Conservation (phyloP, 1,140 invertebrate species). For the Trachymyrmex septentrionalis region DNA sequence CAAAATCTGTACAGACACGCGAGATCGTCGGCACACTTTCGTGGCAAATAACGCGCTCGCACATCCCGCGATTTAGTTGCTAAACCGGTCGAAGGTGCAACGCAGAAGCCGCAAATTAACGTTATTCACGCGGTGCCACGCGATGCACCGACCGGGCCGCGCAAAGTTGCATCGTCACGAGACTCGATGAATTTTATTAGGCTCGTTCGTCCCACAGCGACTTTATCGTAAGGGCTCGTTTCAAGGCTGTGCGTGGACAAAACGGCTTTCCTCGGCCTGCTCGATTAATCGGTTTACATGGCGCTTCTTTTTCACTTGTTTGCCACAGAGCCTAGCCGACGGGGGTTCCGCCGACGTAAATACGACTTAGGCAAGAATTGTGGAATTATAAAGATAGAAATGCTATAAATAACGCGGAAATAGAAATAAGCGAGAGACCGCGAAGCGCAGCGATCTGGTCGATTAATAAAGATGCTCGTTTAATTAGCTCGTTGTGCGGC, state of each 20-base stretch:
- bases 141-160: neutral
- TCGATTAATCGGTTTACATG: conserved; percentile 60
- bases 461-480: conserved; percentile 57
- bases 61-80: conserved; percentile 47
- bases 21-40: conserved; percentile 35
- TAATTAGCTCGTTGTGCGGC: conserved; percentile 50
- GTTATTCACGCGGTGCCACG: conserved; percentile 44
- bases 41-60: conserved; percentile 32
- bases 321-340: neutral
- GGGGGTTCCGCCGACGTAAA: conserved; percentile 21
- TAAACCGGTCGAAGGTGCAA: conserved; percentile 56
- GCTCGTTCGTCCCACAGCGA: conserved; percentile 55
- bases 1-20: conserved; percentile 12
- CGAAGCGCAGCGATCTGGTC: neutral
- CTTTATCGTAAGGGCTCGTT: conserved; percentile 41
- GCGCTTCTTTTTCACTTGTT: conserved; percentile 32
- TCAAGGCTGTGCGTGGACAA: conserved; percentile 55
- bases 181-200: conserved; percentile 62
- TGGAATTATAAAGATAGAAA: conserved; percentile 55
- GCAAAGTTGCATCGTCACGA: conserved; percentile 55
- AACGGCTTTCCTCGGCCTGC: conserved; percentile 9
- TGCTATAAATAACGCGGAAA: conserved; percentile 39
- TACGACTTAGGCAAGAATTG: conserved; percentile 44
- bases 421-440: conserved; percentile 25
- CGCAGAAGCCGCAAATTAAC: conserved; percentile 59